Base-by-base conservation (phyloP, 1,140 invertebrate genomes). In the Cylas formicarius region DNA sequence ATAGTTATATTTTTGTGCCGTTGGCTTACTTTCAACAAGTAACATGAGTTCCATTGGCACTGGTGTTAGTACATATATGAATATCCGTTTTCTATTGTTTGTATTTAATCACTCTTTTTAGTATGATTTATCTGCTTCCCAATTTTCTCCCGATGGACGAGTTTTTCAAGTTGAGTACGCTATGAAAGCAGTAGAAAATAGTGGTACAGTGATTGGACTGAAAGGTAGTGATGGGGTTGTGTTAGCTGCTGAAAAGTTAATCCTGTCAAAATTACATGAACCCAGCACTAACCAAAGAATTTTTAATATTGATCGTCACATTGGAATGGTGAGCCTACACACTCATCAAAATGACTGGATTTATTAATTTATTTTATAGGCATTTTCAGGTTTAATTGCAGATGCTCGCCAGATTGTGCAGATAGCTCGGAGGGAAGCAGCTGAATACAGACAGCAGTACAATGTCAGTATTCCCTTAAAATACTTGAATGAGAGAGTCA, bases 141-240 rank as follows among this genome's bases (percentile, higher is more conserved):
- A 99, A 74, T 99, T 99, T 74, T 99, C 95, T 8, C 96, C 97
- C 8, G 97, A 99, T 71, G 97, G 97, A 10, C 72, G 93, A 58
- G 93, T 98, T 33, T 98, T 98, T 72, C 94, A 98, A 83, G 93
- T 99, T 1, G 97, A 99, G 76, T 99, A 99, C 74, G 97, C 97
- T 17, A 85, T 90, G 36, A 99, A 99, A 73, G 97, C 97, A 10
- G 95, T 99, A 2, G 97, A 99, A 74, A 97, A 96, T 60, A 96
- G 93, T 66, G 95, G 95, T 5, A 99, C 95, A 44, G 90, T 93
- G 2, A 84, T 99, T 57, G 95, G 88, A 4, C 72, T 99, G 1
- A 69, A 89, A 60, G 93, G 94, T 17, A 97, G 92, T 65, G 92
- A 99, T 77, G 90, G 93, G 27, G 83, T 99, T 14, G 90, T 99